Base-by-base conservation (phyloP, 2,797 vertebrate genomes). In the Enteromius treurensis region DNA sequence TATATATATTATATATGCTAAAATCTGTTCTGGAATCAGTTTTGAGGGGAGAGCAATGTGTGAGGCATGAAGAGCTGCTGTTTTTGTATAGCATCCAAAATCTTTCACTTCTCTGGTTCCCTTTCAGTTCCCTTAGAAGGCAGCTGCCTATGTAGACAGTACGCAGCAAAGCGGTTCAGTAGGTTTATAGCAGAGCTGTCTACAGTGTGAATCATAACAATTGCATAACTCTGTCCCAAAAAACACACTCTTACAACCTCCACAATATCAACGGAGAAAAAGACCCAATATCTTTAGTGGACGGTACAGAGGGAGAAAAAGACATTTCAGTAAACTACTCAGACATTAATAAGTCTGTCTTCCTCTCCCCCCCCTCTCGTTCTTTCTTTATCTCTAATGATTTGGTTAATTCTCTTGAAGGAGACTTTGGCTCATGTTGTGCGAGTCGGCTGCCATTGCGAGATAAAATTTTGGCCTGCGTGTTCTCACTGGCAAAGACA, bases 391-490 rank as follows among this genome's bases (percentile, higher is more conserved):
- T 80, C 77, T 85, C 70, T 67, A 80, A 68, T 76, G 55, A 85
- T 76, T 80, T 80, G 79, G 71, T 80, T 85, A 75, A 75, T 76
- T 85, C 83, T 76, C 69, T 60, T 85, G 79, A 81, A 85, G 79
- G 64, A 81, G 84, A 62, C 79, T 85, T 84, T 80, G 69, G 83
- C 71, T 77, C 82, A 62, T 42, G 79, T 71, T 77, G 79, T 71
- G 79, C 4, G n/a, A 62, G 71, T 70, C 73, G 79, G 73, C 84
- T 85, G 84, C 84, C 79, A 77, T 70, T 58, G 64, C 19, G 65
- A 85, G 84, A 85, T 85, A 85, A 85, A 83, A 76, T 64, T 40
- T 77, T 77, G 84, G 80, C 79, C 80, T 55, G 79, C 40, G 11
- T 77, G 64, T 70, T 70, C 32, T 70, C 77, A 77, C 73, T 81